Percentiles rank a stretch among this genome's conserved stretches.
Evolutionary conservation across 2,888 invertebrate genomes (phyloP).

Genomic region (Ditylenchus weischeri): DNA sequence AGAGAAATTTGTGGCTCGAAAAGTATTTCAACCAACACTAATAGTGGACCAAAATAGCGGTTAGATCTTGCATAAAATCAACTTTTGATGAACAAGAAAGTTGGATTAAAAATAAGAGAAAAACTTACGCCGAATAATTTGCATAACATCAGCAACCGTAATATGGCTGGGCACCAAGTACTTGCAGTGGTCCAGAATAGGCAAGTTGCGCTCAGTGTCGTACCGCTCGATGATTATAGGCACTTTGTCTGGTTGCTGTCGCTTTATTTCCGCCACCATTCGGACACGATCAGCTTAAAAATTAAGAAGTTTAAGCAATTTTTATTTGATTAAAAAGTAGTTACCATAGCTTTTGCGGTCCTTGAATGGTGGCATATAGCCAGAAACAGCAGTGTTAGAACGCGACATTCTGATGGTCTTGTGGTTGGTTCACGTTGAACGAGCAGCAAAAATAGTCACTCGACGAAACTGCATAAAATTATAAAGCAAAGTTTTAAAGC

Average conservation of each 20-base stretch:
- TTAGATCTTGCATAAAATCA: too few species aligned
- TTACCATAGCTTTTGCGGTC: constrained; percentile 58
- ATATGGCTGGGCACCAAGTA: constrained; percentile 66
- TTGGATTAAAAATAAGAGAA: too few species aligned
- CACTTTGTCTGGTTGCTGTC: constrained; percentile 64
- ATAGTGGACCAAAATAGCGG: too few species aligned
- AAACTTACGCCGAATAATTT: constrained; percentile 62
- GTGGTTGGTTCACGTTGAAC: too few species aligned
- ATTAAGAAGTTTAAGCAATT: background rate
- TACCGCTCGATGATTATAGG: constrained; percentile 65
- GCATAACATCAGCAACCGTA: constrained; percentile 65
- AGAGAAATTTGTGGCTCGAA: too few species aligned
- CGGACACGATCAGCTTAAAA: constrained; percentile 62
- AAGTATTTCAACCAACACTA: too few species aligned
- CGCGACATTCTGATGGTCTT: background rate
- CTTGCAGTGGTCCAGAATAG: constrained; percentile 65
- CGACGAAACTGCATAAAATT: too few species aligned
- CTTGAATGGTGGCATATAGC: constrained; percentile 55
- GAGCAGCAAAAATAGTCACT: too few species aligned
- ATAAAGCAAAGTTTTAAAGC: too few species aligned
- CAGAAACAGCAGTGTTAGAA: constrained; percentile 26
- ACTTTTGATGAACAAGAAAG: too few species aligned
- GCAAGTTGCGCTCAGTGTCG: constrained; percentile 64
- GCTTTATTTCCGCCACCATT: constrained; percentile 64
- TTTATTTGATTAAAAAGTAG: constrained; percentile 3